Conservation (phyloP, 2,797 vertebrate species). For the Sphenodon punctatus region DNA sequence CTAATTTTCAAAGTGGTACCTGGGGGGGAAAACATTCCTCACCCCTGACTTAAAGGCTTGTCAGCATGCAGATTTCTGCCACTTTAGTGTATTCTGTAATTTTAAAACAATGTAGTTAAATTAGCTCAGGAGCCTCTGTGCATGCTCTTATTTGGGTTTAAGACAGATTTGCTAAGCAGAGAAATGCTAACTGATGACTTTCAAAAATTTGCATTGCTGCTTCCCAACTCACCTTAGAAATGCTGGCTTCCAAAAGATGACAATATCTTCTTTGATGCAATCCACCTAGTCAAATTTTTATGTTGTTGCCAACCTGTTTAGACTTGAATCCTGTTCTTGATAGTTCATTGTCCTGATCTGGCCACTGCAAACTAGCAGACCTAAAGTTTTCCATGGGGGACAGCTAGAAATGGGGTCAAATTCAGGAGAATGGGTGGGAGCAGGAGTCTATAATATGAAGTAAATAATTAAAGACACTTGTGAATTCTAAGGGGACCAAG, state of each 20-base stretch:
- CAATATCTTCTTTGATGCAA: slow-evolving; percentile 51
- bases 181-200: slow-evolving; percentile 52
- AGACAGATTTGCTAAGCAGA: no score
- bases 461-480: not conserved
- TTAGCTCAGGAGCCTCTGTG: not conserved
- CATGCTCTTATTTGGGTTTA: not conserved
- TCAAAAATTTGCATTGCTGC: slow-evolving; percentile 40
- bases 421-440: not conserved
- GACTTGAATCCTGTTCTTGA: slow-evolving; percentile 41
- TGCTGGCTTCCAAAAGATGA: slow-evolving; percentile 55
- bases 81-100: no score
- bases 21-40: no score
- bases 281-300: slow-evolving; percentile 48
- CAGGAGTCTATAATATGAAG: not conserved
- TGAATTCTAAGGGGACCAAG: not conserved
- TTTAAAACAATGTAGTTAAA: no score
- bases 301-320: slow-evolving; percentile 59
- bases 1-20: no score
- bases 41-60: no score
- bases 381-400: slow-evolving; percentile 7
- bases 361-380: not conserved
- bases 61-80: no score
- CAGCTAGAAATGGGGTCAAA: not conserved
- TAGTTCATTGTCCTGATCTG: not conserved
- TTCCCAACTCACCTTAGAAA: slow-evolving; percentile 18